phyloP scores from a whole-genome alignment of 2,888 invertebrate species.

The Agrotis ipsilon region DNA sequence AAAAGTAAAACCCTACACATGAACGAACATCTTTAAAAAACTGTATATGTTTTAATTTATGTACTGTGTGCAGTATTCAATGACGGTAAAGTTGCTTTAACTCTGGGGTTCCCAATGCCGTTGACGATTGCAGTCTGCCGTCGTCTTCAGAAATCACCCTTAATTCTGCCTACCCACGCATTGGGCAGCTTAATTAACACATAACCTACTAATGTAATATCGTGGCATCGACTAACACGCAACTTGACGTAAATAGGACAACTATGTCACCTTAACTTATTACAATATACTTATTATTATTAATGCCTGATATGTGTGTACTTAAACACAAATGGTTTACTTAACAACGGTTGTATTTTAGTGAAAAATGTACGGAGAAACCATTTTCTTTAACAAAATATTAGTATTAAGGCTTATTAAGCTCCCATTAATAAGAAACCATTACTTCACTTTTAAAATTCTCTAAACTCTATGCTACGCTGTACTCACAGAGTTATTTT shows the following conservation, averaged over 20 bases:
- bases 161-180: constrained; percentile 8
- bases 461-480: too few species aligned
- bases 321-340: neutral
- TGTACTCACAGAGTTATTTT: too few species aligned
- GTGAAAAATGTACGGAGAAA: neutral
- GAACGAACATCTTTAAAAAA: too few species aligned
- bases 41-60: too few species aligned
- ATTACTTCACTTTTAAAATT: too few species aligned
- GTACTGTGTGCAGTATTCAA: too few species aligned
- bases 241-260: constrained; percentile 22
- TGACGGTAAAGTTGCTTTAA: too few species aligned
- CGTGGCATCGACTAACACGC: constrained; percentile 49
- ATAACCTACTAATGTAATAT: constrained; percentile 29
- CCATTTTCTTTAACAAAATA: neutral
- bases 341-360: neutral
- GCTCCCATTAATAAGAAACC: too few species aligned
- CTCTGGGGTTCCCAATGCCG: too few species aligned
- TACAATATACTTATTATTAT: constrained; percentile 25
- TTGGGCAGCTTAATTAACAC: constrained; percentile 35
- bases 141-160: neutral
- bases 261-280: constrained; percentile 37
- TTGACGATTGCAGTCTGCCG: neutral
- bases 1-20: too few species aligned
- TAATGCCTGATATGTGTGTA: neutral
- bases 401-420: too few species aligned